Percentiles rank a stretch among this genome's conserved stretches.
Evolutionary conservation across 2,113 vertebrate species (phyloP).

Genomic region (Cynopterus brachyotis): DNA sequence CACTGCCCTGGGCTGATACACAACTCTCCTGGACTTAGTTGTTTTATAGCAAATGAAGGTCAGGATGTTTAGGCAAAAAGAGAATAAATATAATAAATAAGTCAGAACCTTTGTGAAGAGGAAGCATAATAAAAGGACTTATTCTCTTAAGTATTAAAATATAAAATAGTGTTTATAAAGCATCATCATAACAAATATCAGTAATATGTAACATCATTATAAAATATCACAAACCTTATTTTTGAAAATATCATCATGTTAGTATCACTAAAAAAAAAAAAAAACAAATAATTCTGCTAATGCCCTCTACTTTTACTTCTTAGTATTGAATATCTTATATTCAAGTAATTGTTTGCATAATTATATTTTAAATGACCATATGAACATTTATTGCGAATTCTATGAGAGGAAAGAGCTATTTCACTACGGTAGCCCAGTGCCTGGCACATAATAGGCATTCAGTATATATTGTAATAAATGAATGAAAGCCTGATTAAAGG

Average conservation of each 20-base stretch:
- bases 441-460: neutral
- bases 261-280: neutral
- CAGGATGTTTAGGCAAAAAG: neutral
- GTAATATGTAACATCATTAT: neutral
- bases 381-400: neutral
- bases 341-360: neutral
- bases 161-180: neutral
- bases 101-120: neutral
- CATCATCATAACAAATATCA: neutral
- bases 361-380: neutral
- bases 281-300: no score
- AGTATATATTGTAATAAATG: neutral
- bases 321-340: neutral
- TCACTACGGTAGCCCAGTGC: neutral
- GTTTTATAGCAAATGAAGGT: neutral
- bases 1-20: neutral
- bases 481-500: neutral
- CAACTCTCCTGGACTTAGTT: neutral
- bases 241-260: neutral
- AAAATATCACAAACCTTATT: neutral
- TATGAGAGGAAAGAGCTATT: neutral
- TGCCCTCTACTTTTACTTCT: neutral
- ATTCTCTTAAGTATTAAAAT: neutral
- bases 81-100: neutral
- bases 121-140: neutral